Evolutionary conservation across 2,113 vertebrate genomes (phyloP).

Genomic region (Thunnus maccoyii): DNA sequence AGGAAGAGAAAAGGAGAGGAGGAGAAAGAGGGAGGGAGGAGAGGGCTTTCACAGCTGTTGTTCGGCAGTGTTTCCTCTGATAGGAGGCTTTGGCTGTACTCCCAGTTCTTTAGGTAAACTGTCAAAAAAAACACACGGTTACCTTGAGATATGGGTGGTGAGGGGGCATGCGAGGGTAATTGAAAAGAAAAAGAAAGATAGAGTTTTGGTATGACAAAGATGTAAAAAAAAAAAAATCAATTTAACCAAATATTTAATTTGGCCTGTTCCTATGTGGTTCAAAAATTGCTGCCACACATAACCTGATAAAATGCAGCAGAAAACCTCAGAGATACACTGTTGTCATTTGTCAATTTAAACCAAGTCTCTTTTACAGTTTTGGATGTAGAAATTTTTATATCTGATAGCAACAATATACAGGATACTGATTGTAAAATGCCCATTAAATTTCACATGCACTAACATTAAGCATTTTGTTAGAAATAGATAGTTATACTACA

Average conservation of each 20-base stretch:
- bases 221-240: background rate
- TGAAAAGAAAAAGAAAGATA: constrained; percentile 6
- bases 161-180: constrained; percentile 14
- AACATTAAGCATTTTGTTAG: background rate
- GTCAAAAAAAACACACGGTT: constrained; percentile 63
- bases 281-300: background rate
- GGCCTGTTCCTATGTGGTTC: background rate
- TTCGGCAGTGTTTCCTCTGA: constrained; percentile 81
- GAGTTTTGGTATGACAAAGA: constrained; percentile 11
- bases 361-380: background rate
- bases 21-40: constrained; percentile 41
- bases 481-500: background rate
- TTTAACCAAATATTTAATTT: background rate
- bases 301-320: background rate
- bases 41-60: constrained; percentile 77
- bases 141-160: constrained; percentile 50
- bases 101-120: constrained; percentile 80
- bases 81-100: constrained; percentile 79
- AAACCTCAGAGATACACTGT: background rate
- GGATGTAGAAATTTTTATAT: background rate
- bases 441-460: too few relatives aligned
- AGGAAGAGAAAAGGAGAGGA: constrained; percentile 66
- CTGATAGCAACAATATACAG: background rate
- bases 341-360: background rate
- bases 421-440: background rate